Conservation (phyloP, 2,888 invertebrate species). For the Yponomeuta evonymella region DNA sequence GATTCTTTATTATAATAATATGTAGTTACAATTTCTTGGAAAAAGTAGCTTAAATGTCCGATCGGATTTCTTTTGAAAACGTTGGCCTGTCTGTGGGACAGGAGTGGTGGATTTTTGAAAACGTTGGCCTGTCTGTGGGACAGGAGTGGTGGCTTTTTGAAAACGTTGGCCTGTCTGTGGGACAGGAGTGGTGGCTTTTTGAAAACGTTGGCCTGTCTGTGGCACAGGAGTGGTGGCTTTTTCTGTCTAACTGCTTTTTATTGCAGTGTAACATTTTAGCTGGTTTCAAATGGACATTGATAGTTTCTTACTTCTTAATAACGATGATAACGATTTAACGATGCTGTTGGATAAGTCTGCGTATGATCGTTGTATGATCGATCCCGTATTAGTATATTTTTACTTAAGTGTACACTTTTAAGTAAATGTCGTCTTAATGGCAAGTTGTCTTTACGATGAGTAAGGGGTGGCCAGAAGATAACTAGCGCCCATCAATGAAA, state of each 20-base stretch:
- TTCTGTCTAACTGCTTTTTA: neutral
- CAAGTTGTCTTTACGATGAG: no score
- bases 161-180: neutral
- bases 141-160: neutral
- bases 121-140: neutral
- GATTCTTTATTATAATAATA: no score
- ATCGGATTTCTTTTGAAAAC: neutral
- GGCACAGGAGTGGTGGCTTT: neutral
- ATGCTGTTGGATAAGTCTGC: no score
- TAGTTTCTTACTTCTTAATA: neutral
- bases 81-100: neutral
- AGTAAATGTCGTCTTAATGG: no score
- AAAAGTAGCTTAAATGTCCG: neutral
- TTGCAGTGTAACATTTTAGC: neutral
- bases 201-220: neutral
- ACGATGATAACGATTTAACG: no score
- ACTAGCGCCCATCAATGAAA: no score
- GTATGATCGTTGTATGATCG: no score
- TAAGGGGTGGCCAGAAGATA: no score
- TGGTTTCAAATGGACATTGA: neutral
- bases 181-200: neutral
- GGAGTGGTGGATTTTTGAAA: neutral
- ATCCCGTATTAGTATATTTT: no score
- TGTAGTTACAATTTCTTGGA: neutral
- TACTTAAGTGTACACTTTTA: no score